Conservation (phyloP, 1,140 invertebrate species). For the Chrysomallon squamiferum region DNA sequence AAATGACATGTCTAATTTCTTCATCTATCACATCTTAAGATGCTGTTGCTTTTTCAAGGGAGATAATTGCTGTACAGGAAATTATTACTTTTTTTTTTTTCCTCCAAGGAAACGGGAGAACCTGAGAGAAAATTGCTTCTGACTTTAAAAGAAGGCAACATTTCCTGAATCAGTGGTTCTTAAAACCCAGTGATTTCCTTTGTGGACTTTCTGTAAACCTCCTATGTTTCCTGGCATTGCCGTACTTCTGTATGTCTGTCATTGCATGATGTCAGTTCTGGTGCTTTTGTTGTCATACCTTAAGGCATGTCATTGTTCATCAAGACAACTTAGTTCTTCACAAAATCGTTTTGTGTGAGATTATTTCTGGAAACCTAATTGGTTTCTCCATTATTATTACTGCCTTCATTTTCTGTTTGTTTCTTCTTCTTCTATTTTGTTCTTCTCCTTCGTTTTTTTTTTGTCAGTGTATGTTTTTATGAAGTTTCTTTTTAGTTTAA, state of each 20-base stretch:
- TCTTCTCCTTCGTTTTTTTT: no score
- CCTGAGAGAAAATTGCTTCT: conserved; percentile 3
- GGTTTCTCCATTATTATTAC: background rate
- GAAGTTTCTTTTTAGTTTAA: no score
- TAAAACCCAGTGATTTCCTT: conserved; percentile 5
- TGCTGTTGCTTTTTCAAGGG: no score
- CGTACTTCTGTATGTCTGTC: background rate
- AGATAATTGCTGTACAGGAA: no score
- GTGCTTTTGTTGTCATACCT: background rate
- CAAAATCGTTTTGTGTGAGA: background rate
- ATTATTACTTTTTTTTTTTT: background rate
- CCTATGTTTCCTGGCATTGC: background rate
- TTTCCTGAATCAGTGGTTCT: background rate
- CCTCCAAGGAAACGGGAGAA: conserved; percentile 2
- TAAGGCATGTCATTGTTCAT: background rate
- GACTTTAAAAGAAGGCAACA: background rate
- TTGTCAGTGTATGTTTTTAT: no score
- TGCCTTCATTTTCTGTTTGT: no score
- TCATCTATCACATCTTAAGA: no score
- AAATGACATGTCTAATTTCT: no score
- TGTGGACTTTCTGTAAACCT: background rate
- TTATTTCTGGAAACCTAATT: background rate
- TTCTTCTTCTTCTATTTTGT: no score
- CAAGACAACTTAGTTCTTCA: background rate
- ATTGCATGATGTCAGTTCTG: background rate